Conservation (phyloP, 2,888 invertebrate genomes). For the Bombylius major region DNA sequence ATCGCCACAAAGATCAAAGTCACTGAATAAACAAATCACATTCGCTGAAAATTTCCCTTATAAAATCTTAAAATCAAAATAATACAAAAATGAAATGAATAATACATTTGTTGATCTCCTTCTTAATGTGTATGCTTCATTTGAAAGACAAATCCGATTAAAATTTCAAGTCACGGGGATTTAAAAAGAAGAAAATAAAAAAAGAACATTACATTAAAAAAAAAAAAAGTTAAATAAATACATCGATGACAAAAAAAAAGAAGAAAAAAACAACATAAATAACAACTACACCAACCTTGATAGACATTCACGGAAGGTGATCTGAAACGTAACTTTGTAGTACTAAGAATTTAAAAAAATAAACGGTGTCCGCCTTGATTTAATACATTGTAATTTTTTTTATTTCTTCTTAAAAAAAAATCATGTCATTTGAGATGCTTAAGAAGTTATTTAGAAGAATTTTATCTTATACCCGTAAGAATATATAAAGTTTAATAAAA, state of each 20-base stretch:
- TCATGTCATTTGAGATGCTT: background rate
- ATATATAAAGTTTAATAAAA: background rate
- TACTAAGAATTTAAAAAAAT: background rate
- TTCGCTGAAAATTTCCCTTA: background rate
- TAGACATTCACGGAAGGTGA: too few relatives aligned
- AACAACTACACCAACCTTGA: too few relatives aligned
- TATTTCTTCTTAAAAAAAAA: background rate
- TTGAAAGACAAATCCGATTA: slow-evolving; percentile 21
- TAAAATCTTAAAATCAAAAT: background rate
- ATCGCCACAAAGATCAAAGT: background rate
- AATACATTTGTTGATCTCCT: slow-evolving; percentile 8
- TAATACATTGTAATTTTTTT: background rate
- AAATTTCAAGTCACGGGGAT: slow-evolving; percentile 6
- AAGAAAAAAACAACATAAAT: background rate
- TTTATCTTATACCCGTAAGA: too few relatives aligned
- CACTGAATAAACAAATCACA: background rate
- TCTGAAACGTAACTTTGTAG: too few relatives aligned
- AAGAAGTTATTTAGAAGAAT: too few relatives aligned
- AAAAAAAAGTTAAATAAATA: background rate
- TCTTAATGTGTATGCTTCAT: slow-evolving; percentile 18
- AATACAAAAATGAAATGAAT: too few relatives aligned
- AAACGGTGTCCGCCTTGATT: background rate
- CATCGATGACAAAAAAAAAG: background rate
- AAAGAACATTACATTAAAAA: background rate
- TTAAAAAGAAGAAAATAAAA: background rate